Conservation (phyloP, 2,888 invertebrate genomes). For the Carterocephalus palaemon region DNA sequence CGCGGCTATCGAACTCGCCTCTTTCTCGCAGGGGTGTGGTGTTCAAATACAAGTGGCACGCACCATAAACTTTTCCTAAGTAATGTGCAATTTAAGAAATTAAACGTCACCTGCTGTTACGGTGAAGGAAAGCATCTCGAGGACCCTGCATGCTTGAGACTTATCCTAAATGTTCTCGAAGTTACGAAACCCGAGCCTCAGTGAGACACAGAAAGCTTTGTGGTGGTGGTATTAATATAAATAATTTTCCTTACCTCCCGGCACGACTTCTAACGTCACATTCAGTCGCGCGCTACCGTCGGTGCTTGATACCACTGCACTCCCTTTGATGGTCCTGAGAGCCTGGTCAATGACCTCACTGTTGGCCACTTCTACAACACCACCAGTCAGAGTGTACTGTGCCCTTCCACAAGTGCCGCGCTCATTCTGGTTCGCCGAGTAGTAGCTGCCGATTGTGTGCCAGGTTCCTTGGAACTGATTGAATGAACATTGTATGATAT, state of each 20-base stretch:
- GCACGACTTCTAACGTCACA: conserved; percentile 49
- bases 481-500: not conserved
- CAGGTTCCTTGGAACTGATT: conserved; percentile 59
- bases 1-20: too few relatives aligned
- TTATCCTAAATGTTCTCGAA: too few relatives aligned
- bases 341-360: conserved; percentile 55
- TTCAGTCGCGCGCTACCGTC: conserved; percentile 50
- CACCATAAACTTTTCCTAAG: too few relatives aligned
- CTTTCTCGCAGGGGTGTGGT: too few relatives aligned
- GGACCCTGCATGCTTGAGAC: too few relatives aligned
- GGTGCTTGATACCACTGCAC: conserved; percentile 43
- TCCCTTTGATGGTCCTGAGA: conserved; percentile 49
- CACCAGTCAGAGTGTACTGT: conserved; percentile 42
- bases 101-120: too few relatives aligned
- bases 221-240: too few relatives aligned
- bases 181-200: too few relatives aligned
- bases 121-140: too few relatives aligned
- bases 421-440: conserved; percentile 41
- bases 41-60: too few relatives aligned
- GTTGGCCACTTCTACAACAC: conserved; percentile 48
- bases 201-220: too few relatives aligned
- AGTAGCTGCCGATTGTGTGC: conserved; percentile 58
- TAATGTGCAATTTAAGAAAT: too few relatives aligned
- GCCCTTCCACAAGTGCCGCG: conserved; percentile 52
- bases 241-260: conserved; percentile 47